phyloP scores from a whole-genome alignment of 1,140 invertebrate species.

The Heliconius himera region DNA sequence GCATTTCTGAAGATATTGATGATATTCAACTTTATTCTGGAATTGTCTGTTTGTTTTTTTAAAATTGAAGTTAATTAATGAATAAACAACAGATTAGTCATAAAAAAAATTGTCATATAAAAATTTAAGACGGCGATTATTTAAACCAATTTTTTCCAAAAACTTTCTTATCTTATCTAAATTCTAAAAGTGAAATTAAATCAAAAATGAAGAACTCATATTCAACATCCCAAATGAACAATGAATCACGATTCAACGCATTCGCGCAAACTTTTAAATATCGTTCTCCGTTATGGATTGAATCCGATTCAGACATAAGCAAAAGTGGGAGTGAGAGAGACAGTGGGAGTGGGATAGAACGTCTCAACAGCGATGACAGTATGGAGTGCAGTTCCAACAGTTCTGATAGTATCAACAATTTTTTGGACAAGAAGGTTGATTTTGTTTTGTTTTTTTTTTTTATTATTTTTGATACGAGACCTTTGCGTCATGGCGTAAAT shows the following conservation, averaged over 20 bases:
- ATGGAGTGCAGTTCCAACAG: conserved; percentile 60
- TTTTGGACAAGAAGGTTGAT: conserved; percentile 72
- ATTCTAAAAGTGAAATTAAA: not conserved
- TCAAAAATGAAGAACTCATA: conserved; percentile 38
- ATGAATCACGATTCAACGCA: conserved; percentile 59
- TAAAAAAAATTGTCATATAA: too few species aligned
- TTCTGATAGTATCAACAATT: conserved; percentile 77
- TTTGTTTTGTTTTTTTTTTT: not conserved
- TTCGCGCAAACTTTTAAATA: conserved; percentile 78
- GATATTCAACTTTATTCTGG: too few species aligned
- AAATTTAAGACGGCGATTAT: too few species aligned
- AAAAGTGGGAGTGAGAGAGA: conserved; percentile 49
- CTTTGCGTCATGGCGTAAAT: too few species aligned
- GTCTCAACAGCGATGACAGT: conserved; percentile 67
- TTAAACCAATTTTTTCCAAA: too few species aligned
- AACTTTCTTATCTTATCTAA: not conserved
- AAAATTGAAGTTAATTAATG: too few species aligned
- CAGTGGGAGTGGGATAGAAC: conserved; percentile 22
- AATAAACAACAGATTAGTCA: too few species aligned
- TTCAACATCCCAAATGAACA: conserved; percentile 54
- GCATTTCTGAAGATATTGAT: too few species aligned
- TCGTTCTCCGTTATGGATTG: conserved; percentile 77
- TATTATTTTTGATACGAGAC: not conserved
- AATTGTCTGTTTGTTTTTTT: too few species aligned
- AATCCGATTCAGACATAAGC: conserved; percentile 70